Percentiles rank a stretch among this genome's conserved stretches.
Conservation (phyloP, 2,888 invertebrate species). For the Hirtodrosophila cameraria region DNA sequence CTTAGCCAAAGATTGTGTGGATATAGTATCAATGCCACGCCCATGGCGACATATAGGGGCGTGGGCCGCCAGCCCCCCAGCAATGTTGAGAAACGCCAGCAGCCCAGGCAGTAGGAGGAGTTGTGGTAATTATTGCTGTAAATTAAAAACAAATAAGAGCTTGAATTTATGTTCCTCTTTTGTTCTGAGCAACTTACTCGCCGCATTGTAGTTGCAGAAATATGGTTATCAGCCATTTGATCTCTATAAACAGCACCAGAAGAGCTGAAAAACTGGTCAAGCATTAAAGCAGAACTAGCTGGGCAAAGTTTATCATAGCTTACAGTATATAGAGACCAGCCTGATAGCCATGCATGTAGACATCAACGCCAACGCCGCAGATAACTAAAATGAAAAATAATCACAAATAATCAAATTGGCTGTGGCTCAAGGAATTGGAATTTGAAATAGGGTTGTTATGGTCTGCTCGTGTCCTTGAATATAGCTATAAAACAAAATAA, state of each 20-base stretch:
- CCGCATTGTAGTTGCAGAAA: constrained; percentile 86
- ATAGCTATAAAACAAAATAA: constrained; percentile 55
- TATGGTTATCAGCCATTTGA: constrained; percentile 87
- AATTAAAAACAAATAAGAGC: constrained; percentile 41
- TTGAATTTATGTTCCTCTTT: constrained; percentile 21
- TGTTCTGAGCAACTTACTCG: constrained; percentile 72
- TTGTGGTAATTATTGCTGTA: constrained; percentile 76
- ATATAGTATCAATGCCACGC: constrained; percentile 81
- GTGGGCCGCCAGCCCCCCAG: constrained; percentile 82
- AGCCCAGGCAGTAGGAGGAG: constrained; percentile 70
- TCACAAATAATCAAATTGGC: constrained; percentile 59
- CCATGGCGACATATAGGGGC: constrained; percentile 80
- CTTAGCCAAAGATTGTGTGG: constrained; percentile 85
- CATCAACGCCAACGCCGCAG: constrained; percentile 88
- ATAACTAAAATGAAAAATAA: constrained; percentile 85
- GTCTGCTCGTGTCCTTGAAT: constrained; percentile 35
- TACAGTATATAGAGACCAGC: constrained; percentile 88
- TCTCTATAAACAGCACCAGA: constrained; percentile 86
- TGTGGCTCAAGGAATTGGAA: constrained; percentile 24
- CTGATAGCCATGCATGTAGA: constrained; percentile 86
- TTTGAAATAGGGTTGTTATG: constrained; percentile 9
- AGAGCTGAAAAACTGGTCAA: constrained; percentile 86
- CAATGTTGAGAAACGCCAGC: constrained; percentile 76
- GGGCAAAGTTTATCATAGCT: constrained; percentile 83
- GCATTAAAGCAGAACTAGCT: constrained; percentile 52